phyloP scores from a whole-genome alignment of 2,113 vertebrate species.

The Echinops telfairi region DNA sequence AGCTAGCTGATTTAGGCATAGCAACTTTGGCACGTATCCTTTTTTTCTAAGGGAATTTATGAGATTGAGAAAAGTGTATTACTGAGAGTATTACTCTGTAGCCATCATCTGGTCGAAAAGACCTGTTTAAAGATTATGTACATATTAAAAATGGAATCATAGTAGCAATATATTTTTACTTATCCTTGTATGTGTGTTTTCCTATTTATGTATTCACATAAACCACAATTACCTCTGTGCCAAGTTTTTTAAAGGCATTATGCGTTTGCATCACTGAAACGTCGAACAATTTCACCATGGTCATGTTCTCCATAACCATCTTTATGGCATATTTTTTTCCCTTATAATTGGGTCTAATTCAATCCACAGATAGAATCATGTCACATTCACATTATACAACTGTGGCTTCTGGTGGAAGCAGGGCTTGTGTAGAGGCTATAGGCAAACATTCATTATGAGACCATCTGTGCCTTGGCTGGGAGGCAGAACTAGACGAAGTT shows the following conservation, averaged over 20 bases:
- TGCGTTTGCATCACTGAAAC: background rate
- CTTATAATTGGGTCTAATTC: background rate
- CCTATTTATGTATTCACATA: background rate
- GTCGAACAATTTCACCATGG: background rate
- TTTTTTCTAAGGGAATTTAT: too few species aligned
- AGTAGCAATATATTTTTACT: too few species aligned
- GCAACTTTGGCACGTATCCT: too few species aligned
- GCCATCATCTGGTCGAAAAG: too few species aligned
- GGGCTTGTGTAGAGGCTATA: background rate
- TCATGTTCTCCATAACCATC: constrained; percentile 23
- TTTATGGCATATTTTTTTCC: background rate
- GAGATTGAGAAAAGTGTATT: too few species aligned
- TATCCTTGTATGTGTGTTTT: too few species aligned
- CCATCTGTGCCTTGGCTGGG: background rate
- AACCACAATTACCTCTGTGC: background rate
- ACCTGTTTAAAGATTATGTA: too few species aligned
- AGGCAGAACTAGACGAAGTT: constrained; percentile 24
- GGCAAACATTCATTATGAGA: background rate
- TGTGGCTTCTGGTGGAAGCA: background rate
- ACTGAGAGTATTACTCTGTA: too few species aligned
- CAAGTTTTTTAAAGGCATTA: constrained; percentile 31
- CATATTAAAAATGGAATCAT: too few species aligned
- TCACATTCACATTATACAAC: too few species aligned
- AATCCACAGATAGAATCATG: background rate
- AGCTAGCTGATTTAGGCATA: too few species aligned